Base-by-base conservation (phyloP, 2,888 invertebrate genomes). In the Corbicula japonica region DNA sequence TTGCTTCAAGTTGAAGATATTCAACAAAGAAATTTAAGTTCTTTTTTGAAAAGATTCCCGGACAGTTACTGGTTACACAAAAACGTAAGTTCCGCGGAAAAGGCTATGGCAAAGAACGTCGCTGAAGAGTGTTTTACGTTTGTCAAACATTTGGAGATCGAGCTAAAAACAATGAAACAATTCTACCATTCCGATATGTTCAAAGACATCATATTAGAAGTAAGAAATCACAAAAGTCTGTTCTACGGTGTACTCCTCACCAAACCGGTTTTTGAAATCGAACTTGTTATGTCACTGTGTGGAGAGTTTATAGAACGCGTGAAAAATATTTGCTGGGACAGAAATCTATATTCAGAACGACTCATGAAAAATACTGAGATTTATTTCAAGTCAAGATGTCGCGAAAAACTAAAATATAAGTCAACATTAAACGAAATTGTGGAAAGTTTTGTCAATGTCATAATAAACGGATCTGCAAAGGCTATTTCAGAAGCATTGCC, bases 231-330 rank as follows among this genome's bases (percentile, higher is more conserved):
- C n/a, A 18, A n/a, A 4, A 12, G 32, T 30, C 3, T 54, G 15
- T 30, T 12, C 23, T 5, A 12, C 1, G 54, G 54, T 3, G n/a
- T 4, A 12, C 1, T 54, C 18, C 54, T 32, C 12, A 30, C 23
- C 1, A 54, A 54, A n/a, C 54, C 54, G 32, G n/a, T 3, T 54
- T 54, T 28, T 54, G 54, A 54, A 54, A 54, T 54, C 18, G 54
- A 54, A 6, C 15, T 54, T 21, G 54, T n/a, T 12, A 18, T 54
- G 5, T 28, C 28, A 4, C 1, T 30, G 5, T 54, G 54, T 54
- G 54, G 54, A 10, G 54, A 54, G 32, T 54, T 54, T 12, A 54
- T 54, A 18, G 10, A 30, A 28, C 21, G 30, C 1, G n/a, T 30
- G 10, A n/a, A 61, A 38, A 15, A 18, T 8, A 8, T 61, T 41